A percentile compares a stretch with the other conserved stretches of the same genome.
Evolutionary conservation across 1,140 invertebrate genomes (phyloP).

Genomic region (Kradibia gibbosae): DNA sequence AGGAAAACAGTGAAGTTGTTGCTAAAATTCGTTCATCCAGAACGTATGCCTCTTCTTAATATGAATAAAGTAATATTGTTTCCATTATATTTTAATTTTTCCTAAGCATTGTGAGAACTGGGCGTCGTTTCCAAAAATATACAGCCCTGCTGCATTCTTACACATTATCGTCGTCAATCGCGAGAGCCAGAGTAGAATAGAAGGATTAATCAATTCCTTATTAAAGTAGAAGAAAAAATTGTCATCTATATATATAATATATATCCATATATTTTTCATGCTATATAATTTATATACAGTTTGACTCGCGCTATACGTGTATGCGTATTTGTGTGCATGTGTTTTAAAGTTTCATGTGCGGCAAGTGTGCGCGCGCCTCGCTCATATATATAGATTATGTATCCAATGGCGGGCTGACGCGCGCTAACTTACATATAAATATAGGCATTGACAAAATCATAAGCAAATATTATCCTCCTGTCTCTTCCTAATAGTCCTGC

Average conservation of each 20-base stretch:
- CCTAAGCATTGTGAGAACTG: conserved; percentile 7
- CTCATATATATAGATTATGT: too few species aligned
- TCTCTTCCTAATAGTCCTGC: neutral
- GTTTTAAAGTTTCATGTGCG: too few species aligned
- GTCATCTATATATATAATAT: conserved; percentile 49
- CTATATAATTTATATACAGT: conserved; percentile 46
- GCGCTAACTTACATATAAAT: neutral
- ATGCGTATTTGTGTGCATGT: neutral
- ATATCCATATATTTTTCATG: conserved; percentile 45
- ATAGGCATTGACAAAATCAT: neutral
- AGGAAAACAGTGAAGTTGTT: neutral
- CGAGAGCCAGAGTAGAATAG: conserved; percentile 29
- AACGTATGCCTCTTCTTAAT: neutral
- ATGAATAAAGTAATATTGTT: neutral
- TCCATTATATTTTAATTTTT: conserved; percentile 4
- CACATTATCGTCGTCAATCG: conserved; percentile 16
- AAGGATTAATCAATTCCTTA: conserved; percentile 30
- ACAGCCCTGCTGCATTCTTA: conserved; percentile 40
- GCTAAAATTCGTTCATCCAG: neutral
- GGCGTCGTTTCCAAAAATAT: conserved; percentile 14
- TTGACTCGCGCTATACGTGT: conserved; percentile 25
- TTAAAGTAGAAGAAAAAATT: conserved; percentile 32
- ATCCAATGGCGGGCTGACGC: neutral
- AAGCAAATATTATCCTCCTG: too few species aligned
- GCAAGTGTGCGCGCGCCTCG: too few species aligned